phyloP scores from a whole-genome alignment of 2,113 vertebrate genomes.

The Ornithorhynchus anatinus region DNA sequence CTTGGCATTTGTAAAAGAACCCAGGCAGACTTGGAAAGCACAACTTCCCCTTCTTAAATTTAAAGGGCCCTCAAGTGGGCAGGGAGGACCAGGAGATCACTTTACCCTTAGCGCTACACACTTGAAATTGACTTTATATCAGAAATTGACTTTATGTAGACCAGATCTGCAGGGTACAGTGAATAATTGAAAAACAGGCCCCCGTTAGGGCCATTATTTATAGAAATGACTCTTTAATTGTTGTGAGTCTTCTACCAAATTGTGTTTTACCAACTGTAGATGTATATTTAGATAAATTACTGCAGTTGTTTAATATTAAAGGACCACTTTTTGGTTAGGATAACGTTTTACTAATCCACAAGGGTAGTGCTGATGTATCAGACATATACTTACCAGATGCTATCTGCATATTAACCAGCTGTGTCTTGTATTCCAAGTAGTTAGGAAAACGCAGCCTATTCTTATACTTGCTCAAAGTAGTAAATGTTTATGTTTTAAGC shows the following conservation, averaged over 20 bases:
- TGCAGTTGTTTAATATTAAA: not conserved
- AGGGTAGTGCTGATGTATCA: not conserved
- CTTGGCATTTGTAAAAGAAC: no score
- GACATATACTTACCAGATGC: not conserved
- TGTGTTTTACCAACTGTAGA: not conserved
- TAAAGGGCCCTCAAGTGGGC: not conserved
- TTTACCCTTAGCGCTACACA: not conserved
- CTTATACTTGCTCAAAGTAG: not conserved
- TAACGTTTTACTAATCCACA: not conserved
- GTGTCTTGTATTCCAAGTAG: not conserved
- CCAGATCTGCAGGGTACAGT: not conserved
- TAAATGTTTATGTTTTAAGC: not conserved
- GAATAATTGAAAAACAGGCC: not conserved
- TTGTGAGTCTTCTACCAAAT: not conserved
- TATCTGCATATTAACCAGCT: constrained; percentile 16
- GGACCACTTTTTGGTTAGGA: not conserved
- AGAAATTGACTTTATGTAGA: no score
- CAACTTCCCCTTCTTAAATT: no score
- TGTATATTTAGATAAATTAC: not conserved
- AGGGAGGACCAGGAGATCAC: not conserved
- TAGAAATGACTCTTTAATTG: constrained; percentile 15
- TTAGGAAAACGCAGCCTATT: not conserved
- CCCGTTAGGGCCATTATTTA: not conserved
- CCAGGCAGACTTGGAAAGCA: no score
- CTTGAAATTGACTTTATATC: not conserved